Evolutionary conservation across 2,797 vertebrate species (phyloP), one percentile per base, ranked within the genome.

Genomic region (Peromyscus aztecus): DNA sequence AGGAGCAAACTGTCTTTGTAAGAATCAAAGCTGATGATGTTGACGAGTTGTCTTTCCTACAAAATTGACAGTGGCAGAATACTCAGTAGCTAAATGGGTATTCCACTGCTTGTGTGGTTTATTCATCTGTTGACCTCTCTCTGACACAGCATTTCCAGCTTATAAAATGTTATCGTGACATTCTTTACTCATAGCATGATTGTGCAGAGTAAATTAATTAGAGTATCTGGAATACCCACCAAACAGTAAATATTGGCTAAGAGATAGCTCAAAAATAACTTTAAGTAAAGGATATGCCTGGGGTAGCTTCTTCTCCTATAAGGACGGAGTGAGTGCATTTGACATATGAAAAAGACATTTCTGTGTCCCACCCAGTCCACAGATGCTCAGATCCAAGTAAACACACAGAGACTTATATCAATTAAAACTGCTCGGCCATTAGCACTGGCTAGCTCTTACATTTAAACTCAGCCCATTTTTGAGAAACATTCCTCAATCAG

Each of bases 131-230:
- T 40, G 84, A 37, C 17, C 7, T 91, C 21, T 27, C 11, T 65
- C 10, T 80, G 31, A 7, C 34, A 13, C 4, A 87, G 17, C 2
- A 46, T 59, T 90, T 81, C 13, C 75, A 55, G 34, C 24, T 95
- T 37, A 61, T 67, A 78, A 85, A 23, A 49, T 61, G 3, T 2
- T 55, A 40, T 24, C 71, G 12, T 88, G 77, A 52, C 65, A 73
- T 21, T 63, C 65, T 17, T 85, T 83, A 63, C 7, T 94, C 5
- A 52, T 11, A 77, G 27, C 21, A 57, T 69, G 71, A n/a, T 34
- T 69, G 3, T 75, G 61, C 95, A 37, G 49, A 61, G 16, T 77
- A 69, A 75, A 24, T 78, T 24, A 97, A 16, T 40, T 89, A 77
- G 31, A 55, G 12, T 85, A 57, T 57, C 16, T 85, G 63, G 19